Percentiles rank a stretch among this genome's conserved stretches.
phyloP scores from a whole-genome alignment of 2,797 vertebrate species.

The Tadarida brasiliensis region DNA sequence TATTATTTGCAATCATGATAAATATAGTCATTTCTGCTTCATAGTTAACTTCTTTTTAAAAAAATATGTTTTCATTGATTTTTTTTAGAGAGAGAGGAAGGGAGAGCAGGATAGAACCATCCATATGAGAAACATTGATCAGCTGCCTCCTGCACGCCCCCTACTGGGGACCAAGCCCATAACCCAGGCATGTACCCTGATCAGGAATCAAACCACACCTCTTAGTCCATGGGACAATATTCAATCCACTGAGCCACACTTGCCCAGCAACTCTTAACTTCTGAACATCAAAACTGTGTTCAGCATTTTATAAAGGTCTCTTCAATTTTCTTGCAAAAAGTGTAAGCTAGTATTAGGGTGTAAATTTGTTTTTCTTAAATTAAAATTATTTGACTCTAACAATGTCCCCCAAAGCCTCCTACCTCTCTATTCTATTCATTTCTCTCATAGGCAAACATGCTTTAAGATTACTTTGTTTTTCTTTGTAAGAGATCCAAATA shows the following conservation, averaged over 20 bases:
- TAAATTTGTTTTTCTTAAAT: slow-evolving; percentile 40
- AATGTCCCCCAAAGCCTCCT: not conserved
- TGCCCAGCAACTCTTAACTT: not conserved
- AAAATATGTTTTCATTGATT: too few relatives aligned
- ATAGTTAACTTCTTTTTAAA: not conserved
- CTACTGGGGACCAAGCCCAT: too few relatives aligned
- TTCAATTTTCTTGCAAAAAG: not conserved
- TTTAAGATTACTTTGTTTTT: not conserved
- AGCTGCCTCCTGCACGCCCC: too few relatives aligned
- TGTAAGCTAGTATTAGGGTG: not conserved
- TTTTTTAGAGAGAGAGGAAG: too few relatives aligned
- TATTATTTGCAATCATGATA: not conserved
- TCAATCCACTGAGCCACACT: too few relatives aligned
- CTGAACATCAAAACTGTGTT: not conserved
- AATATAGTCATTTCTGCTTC: not conserved
- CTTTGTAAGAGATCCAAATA: not conserved
- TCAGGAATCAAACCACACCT: too few relatives aligned
- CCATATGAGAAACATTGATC: too few relatives aligned
- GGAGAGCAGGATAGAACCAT: too few relatives aligned
- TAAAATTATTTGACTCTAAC: not conserved
- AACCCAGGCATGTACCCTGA: too few relatives aligned
- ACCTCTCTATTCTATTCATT: slow-evolving; percentile 4
- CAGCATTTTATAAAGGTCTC: not conserved
- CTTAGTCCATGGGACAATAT: too few relatives aligned
- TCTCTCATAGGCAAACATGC: not conserved